These are phyloP conservation scores for Rhineura floridana DNA, from an alignment of 2,113 vertebrate species.

Conservation along the genomic window DNA sequence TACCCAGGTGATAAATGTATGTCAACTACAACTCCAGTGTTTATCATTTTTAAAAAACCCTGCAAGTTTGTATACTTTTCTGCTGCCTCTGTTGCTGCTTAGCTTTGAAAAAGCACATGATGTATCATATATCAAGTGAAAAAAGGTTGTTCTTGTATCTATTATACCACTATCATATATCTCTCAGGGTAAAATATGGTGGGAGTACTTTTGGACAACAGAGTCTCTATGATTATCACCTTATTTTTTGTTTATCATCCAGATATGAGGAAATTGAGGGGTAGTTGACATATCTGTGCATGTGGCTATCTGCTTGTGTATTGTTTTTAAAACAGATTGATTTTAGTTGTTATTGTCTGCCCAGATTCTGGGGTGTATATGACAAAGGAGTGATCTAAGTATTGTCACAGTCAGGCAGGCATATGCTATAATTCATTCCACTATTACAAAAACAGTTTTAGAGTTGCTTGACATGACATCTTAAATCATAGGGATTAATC, in stretches of 20 bases:
- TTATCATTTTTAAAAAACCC: conserved; percentile 50
- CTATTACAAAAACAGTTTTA: not conserved
- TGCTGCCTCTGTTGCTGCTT: conserved; percentile 24
- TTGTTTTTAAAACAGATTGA: not conserved
- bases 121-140: conserved; percentile 15
- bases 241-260: conserved; percentile 4
- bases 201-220: conserved; percentile 15
- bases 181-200: conserved; percentile 46
- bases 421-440: not conserved
- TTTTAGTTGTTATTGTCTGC: not conserved
- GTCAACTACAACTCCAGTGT: conserved; percentile 20
- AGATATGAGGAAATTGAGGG: not conserved
- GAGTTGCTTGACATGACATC: not conserved
- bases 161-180: conserved; percentile 38
- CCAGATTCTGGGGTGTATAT: not conserved
- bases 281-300: not conserved
- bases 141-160: conserved; percentile 35
- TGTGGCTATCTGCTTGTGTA: not conserved
- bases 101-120: conserved; percentile 34
- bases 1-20: conserved; percentile 55
- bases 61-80: conserved; percentile 38
- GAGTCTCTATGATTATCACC: not conserved
- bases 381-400: not conserved
- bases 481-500: not conserved
- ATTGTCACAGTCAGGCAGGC: not conserved